These are phyloP conservation scores for Microcebus murinus DNA, from an alignment of 2,113 vertebrate species.

Conservation along the genomic window DNA sequence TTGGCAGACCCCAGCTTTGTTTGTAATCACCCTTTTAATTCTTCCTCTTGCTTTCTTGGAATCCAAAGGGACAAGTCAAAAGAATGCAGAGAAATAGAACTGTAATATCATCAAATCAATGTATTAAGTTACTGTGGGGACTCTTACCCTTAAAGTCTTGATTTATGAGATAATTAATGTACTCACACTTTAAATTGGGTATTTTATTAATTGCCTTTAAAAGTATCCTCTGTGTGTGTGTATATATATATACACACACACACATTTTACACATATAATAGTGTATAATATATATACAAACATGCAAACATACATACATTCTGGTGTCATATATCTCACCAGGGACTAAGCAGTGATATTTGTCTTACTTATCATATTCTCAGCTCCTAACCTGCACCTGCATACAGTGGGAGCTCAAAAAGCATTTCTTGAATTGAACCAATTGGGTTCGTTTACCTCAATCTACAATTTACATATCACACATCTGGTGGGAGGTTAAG, in stretches of 20 bases:
- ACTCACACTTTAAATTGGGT: background rate
- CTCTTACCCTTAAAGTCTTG: background rate
- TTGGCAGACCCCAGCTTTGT: background rate
- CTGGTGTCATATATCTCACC: background rate
- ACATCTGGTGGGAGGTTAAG: slow-evolving; percentile 34
- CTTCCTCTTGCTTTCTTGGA: background rate
- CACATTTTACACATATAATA: background rate
- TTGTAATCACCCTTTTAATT: background rate
- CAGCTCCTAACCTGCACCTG: background rate
- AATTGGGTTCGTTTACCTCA: background rate
- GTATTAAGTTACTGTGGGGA: background rate
- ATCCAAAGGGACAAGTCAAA: background rate
- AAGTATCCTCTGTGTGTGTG: background rate
- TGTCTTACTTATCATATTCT: background rate
- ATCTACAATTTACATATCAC: background rate
- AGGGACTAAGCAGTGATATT: background rate
- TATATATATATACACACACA: background rate
- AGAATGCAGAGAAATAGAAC: background rate
- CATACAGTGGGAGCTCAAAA: background rate
- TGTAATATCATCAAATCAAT: background rate
- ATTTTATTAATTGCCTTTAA: background rate
- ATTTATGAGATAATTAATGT: background rate
- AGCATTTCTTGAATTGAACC: background rate
- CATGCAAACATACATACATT: background rate
- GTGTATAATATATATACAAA: background rate